Base-by-base conservation (phyloP, 2,888 invertebrate genomes). In the Mystacides longicornis region DNA sequence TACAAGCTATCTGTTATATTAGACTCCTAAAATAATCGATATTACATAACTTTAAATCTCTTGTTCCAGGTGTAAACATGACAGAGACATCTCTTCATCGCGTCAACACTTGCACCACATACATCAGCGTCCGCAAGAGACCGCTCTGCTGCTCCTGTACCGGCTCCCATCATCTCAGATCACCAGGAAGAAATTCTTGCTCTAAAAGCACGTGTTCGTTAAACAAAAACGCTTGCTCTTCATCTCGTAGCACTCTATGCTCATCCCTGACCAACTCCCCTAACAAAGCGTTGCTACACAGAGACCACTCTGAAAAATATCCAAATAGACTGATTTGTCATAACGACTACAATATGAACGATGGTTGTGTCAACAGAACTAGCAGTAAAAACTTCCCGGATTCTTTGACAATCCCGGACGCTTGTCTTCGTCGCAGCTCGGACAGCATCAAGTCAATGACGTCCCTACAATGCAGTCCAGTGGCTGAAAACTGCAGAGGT, bases 71-170 rank as follows among this genome's bases (percentile, higher is more conserved):
- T 52, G 53, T 60, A 68, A 72, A 72, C 66, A 70, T 68, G 63
- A 72, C 71, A 62, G 79, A 80, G 65, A 77, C 77, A 62, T 77
- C 79, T 57, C 71, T 83, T 20, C 80, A 81, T 62, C 74, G 82
- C 60, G 80, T 79, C 66, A 82, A 82, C 69, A 82, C 82, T 18
- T 80, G 78, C 68, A 82, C 81, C 56, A 81, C 82, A 2, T 82
- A 81, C 69, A 74, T 82, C 63, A 81, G 81, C 67, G 74, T 81
- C 63, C 72, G 79, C 54, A 71, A 77, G n/a, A 33, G 59, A 19
- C 57, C 31, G 3, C 53, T 48, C 3, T 47, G 60, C 19, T 61
- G 61, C 20, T 59, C 61, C 1, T 61, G 61, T 42, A 55, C 58
- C 18, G 52, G 58, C 20, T 31, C 54, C 46, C 71, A 72, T 60